A percentile compares a stretch with the other conserved stretches of the same genome.
These are phyloP conservation scores for Seriola dumerili DNA, from an alignment of 2,113 vertebrate species.

Conservation along the genomic window DNA sequence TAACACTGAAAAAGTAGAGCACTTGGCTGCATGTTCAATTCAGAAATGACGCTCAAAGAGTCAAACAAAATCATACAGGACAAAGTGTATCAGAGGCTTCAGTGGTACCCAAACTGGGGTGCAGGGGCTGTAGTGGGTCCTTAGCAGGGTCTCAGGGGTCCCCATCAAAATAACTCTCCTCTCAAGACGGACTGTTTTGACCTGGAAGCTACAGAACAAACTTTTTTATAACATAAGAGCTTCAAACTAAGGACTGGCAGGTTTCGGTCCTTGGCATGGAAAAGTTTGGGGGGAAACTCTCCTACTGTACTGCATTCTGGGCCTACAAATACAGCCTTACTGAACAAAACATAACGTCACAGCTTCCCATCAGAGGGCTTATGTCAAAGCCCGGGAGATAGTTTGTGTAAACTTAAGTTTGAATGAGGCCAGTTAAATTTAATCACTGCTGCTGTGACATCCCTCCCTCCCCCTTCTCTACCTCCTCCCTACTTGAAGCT, in stretches of 20 bases:
- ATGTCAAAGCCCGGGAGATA: constrained; percentile 22
- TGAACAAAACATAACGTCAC: constrained; percentile 28
- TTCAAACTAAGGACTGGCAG: not conserved
- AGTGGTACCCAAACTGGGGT: not conserved
- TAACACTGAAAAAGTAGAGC: not conserved
- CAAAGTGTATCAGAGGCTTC: not conserved
- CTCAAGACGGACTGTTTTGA: not conserved
- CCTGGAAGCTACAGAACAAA: not conserved
- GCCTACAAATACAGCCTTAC: not conserved
- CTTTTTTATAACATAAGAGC: no score
- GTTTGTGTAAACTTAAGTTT: constrained; percentile 51
- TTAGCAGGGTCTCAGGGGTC: not conserved
- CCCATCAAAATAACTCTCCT: not conserved
- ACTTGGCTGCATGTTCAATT: no score
- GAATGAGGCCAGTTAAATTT: constrained; percentile 46
- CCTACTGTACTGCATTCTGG: not conserved
- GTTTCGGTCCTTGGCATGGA: not conserved
- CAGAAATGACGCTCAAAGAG: not conserved
- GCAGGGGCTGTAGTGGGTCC: not conserved
- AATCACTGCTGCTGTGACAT: constrained; percentile 55
- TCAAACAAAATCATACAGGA: not conserved
- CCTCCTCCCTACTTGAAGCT: constrained; percentile 58
- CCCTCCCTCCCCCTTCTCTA: constrained; percentile 5
- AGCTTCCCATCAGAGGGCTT: constrained; percentile 27
- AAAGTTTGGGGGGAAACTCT: not conserved